Percentiles rank a stretch among this genome's conserved stretches.
These are phyloP conservation scores for Scaptomyza graminum DNA, from an alignment of 1,140 invertebrate species.

Conservation along the genomic window DNA sequence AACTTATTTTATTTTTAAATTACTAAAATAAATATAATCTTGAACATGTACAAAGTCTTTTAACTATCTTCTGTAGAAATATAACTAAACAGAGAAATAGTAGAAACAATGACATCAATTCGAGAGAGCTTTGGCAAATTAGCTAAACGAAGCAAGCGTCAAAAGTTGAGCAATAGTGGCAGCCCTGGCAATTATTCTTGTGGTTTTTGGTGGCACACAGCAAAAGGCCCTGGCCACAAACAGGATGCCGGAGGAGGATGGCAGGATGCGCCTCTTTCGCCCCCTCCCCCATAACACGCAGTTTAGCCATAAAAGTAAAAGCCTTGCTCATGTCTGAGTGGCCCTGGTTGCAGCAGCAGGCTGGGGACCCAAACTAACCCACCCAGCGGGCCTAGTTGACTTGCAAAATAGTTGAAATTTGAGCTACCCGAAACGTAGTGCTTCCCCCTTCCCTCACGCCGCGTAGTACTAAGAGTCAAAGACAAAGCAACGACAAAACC, in stretches of 20 bases:
- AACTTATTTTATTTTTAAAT: too few relatives aligned
- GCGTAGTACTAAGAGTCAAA: constrained; percentile 2
- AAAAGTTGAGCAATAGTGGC: constrained; percentile 23
- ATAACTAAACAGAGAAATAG: too few relatives aligned
- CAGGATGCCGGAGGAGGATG: constrained; percentile 14
- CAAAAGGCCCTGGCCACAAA: constrained; percentile 18
- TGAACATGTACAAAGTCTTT: neutral
- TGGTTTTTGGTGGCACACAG: constrained; percentile 40
- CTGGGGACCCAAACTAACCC: constrained; percentile 2
- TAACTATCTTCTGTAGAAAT: neutral
- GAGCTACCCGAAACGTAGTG: constrained; percentile 14
- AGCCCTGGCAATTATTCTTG: constrained; percentile 66
- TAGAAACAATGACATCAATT: constrained; percentile 6
- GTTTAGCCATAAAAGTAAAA: constrained; percentile 40
- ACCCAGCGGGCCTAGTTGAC: constrained; percentile 58
- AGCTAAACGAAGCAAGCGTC: constrained; percentile 24
- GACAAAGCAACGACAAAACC: constrained; percentile 52
- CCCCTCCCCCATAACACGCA: constrained; percentile 8
- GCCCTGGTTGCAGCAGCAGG: constrained; percentile 21
- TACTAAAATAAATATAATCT: too few relatives aligned
- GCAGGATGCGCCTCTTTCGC: constrained; percentile 1
- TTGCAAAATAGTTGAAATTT: constrained; percentile 72
- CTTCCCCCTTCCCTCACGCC: too few relatives aligned
- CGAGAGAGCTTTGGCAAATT: constrained; percentile 19
- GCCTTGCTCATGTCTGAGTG: constrained; percentile 25